Evolutionary conservation across 1,140 invertebrate genomes (phyloP).

Genomic region (Helicoverpa zea): DNA sequence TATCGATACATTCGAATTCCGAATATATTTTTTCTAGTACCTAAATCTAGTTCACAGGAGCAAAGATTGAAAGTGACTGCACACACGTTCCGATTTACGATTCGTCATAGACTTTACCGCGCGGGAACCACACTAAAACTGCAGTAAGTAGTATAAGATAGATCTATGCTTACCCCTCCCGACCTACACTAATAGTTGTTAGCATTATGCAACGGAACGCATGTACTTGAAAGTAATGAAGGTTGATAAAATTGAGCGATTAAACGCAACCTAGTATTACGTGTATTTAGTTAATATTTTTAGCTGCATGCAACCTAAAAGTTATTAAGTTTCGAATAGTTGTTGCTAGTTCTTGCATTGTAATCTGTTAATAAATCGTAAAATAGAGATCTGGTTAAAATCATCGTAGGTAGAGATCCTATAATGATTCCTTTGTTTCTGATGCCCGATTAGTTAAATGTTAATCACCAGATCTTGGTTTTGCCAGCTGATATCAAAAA

Average conservation of each 20-base stretch:
- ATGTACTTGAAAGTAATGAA: slow-evolving; percentile 23
- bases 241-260: slow-evolving; percentile 25
- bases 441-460: too few relatives aligned
- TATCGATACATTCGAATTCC: not conserved
- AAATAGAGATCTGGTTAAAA: too few relatives aligned
- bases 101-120: slow-evolving; percentile 32
- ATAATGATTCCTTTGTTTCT: too few relatives aligned
- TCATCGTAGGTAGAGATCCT: too few relatives aligned
- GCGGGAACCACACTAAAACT: slow-evolving; percentile 34
- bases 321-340: not conserved
- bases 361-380: too few relatives aligned
- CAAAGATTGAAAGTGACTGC: slow-evolving; percentile 45
- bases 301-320: not conserved
- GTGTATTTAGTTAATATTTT: not conserved
- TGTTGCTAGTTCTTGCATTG: too few relatives aligned
- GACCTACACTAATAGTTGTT: slow-evolving; percentile 44
- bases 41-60: slow-evolving; percentile 35
- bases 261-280: not conserved
- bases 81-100: slow-evolving; percentile 32
- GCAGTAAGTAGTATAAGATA: slow-evolving; percentile 26
- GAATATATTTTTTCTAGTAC: slow-evolving; percentile 12
- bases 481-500: too few relatives aligned
- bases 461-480: too few relatives aligned
- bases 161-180: slow-evolving; percentile 45
- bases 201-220: slow-evolving; percentile 49